Percentiles rank a stretch among this genome's conserved stretches.
Evolutionary conservation across 1,140 invertebrate genomes (phyloP).

Genomic region (Microplitis mediator): DNA sequence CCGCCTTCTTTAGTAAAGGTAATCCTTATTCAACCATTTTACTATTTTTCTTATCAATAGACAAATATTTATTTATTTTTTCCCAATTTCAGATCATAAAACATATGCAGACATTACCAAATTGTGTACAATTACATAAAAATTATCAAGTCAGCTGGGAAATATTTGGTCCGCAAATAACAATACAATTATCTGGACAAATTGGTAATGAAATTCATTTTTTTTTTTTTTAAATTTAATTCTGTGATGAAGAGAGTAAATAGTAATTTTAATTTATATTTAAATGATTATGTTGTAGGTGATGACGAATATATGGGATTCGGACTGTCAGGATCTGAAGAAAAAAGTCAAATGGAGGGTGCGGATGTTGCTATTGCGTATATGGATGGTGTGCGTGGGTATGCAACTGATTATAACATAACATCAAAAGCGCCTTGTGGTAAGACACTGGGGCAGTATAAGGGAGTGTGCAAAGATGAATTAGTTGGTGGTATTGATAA

Average conservation of each 20-base stretch:
- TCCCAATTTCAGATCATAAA: slow-evolving; percentile 51
- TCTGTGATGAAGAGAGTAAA: not conserved
- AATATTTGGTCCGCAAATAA: slow-evolving; percentile 87
- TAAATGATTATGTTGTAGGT: slow-evolving; percentile 55
- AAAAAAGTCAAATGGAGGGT: slow-evolving; percentile 80
- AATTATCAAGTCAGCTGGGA: slow-evolving; percentile 87
- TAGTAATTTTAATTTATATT: not conserved
- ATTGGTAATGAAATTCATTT: slow-evolving; percentile 59
- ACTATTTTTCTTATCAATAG: not conserved
- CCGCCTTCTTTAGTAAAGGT: slow-evolving; percentile 80
- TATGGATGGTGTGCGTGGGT: slow-evolving; percentile 74
- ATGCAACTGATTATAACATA: slow-evolving; percentile 84
- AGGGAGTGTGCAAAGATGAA: slow-evolving; percentile 84
- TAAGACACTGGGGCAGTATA: slow-evolving; percentile 82
- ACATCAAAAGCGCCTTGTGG: slow-evolving; percentile 85
- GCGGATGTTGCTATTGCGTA: slow-evolving; percentile 82
- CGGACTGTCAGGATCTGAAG: slow-evolving; percentile 78
- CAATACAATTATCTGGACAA: slow-evolving; percentile 84
- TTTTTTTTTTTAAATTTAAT: not conserved
- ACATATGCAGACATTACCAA: slow-evolving; percentile 71
- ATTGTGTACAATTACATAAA: slow-evolving; percentile 85
- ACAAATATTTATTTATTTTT: slow-evolving; percentile 1
- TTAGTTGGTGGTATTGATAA: slow-evolving; percentile 77
- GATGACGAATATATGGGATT: slow-evolving; percentile 87
- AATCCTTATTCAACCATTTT: slow-evolving; percentile 18